Evolutionary conservation across 2,888 invertebrate species (phyloP).

Genomic region (Cinara cedri): DNA sequence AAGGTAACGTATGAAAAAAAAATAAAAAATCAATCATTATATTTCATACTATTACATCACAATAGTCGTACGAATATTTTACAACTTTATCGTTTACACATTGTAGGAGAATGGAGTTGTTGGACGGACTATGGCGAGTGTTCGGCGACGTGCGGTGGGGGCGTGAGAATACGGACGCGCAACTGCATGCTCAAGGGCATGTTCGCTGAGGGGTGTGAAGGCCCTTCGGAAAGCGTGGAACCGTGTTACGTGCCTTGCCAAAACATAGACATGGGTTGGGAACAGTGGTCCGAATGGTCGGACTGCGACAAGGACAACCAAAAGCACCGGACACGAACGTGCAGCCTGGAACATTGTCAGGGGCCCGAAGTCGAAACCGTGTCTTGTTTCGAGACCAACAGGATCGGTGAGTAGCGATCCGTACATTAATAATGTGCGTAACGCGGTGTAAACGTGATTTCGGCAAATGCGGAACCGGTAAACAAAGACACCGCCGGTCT

Average conservation of each 20-base stretch:
- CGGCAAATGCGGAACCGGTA: too few species aligned
- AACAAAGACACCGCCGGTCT: too few species aligned
- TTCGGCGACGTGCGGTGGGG: conserved; percentile 75
- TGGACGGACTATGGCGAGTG: conserved; percentile 87
- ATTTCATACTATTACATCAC: too few species aligned
- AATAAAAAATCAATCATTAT: too few species aligned
- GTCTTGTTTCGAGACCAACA: conserved; percentile 65
- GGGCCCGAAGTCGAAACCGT: conserved; percentile 75
- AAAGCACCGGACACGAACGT: conserved; percentile 74
- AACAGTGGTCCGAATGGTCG: conserved; percentile 77
- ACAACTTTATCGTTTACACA: background rate
- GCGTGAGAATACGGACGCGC: conserved; percentile 72
- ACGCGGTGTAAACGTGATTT: too few species aligned
- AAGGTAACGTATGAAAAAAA: conserved; percentile 63
- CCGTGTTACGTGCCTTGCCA: conserved; percentile 76
- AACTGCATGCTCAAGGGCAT: conserved; percentile 66
- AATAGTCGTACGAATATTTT: too few species aligned
- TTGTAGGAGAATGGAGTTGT: conserved; percentile 77
- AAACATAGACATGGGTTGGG: conserved; percentile 71
- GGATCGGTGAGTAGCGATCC: conserved; percentile 58
- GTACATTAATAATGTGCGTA: too few species aligned
- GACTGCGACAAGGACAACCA: conserved; percentile 71
- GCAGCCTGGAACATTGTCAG: conserved; percentile 66
- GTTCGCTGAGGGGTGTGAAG: conserved; percentile 67
- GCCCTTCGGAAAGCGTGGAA: conserved; percentile 71